Evolutionary conservation across 2,113 vertebrate genomes (phyloP).

Genomic region (Anolis carolinensis): DNA sequence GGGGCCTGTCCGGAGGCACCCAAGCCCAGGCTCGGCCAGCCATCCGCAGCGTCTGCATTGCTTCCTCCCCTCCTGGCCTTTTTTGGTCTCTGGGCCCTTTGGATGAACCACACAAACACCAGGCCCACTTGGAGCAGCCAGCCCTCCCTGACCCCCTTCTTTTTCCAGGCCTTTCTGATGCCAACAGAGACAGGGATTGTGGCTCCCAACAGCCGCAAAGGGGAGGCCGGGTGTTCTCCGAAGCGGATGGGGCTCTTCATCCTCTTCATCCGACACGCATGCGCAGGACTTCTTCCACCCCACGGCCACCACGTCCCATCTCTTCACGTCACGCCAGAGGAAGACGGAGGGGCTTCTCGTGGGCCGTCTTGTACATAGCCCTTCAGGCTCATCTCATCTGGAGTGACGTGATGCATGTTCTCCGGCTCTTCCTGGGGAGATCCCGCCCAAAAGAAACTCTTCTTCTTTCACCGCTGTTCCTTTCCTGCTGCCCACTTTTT

Average conservation of each 20-base stretch:
- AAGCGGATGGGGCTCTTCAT: constrained; percentile 9
- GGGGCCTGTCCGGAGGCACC: constrained; percentile 64
- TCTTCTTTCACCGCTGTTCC: neutral
- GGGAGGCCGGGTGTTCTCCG: neutral
- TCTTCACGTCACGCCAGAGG: neutral
- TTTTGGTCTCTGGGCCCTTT: constrained; percentile 38
- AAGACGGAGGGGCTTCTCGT: fast-evolving
- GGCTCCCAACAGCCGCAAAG: neutral
- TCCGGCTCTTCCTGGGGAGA: neutral
- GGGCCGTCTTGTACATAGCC: fast-evolving
- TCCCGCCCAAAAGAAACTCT: neutral
- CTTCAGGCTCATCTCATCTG: fast-evolving
- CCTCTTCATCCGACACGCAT: neutral
- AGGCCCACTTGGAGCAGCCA: constrained; percentile 36
- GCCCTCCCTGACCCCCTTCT: constrained; percentile 5
- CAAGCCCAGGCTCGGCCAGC: constrained; percentile 65
- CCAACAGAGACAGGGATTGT: constrained; percentile 24
- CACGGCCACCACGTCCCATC: fast-evolving
- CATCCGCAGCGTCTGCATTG: constrained; percentile 51
- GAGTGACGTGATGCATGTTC: neutral
- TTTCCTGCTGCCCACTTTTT: neutral
- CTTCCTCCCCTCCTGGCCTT: constrained; percentile 19
- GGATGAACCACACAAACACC: constrained; percentile 27
- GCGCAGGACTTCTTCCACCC: fast-evolving
- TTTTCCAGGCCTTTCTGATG: constrained; percentile 39